Evolutionary conservation across 2,797 vertebrate genomes (phyloP).

Genomic region (Balearica regulorum): DNA sequence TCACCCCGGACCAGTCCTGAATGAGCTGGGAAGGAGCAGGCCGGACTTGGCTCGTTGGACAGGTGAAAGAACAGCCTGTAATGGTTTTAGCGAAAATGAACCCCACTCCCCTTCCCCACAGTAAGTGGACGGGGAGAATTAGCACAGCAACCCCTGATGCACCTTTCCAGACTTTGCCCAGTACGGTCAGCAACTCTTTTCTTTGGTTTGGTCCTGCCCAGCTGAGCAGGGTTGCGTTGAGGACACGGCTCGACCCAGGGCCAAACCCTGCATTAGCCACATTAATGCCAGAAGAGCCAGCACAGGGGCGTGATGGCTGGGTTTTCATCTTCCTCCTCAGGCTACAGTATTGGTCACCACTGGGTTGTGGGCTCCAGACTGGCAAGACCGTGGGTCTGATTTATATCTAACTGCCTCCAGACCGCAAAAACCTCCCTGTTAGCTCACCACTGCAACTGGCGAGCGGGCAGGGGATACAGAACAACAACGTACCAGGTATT

Average conservation of each 20-base stretch:
- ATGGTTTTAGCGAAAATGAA: not conserved
- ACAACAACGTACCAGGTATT: not conserved
- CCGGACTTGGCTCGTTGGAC: not conserved
- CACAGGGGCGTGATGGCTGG: not conserved
- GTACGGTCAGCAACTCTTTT: not conserved
- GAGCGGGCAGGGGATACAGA: not conserved
- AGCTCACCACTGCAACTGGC: not conserved
- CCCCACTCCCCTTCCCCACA: not conserved
- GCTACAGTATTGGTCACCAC: not conserved
- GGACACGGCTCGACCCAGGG: not conserved
- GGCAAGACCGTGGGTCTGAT: constrained; percentile 11
- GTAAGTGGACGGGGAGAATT: not conserved
- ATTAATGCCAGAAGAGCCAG: not conserved
- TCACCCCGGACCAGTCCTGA: not conserved
- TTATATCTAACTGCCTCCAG: constrained; percentile 27
- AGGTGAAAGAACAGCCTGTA: not conserved
- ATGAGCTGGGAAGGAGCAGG: not conserved
- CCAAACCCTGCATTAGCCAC: not conserved
- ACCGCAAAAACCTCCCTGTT: constrained; percentile 29
- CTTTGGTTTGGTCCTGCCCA: not conserved
- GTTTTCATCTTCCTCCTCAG: not conserved
- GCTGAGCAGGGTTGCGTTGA: not conserved
- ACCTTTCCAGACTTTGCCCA: not conserved
- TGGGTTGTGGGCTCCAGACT: constrained; percentile 1
- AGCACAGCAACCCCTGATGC: not conserved